These are phyloP conservation scores for Emesis russula DNA, from an alignment of 2,888 invertebrate genomes.

Conservation along the genomic window DNA sequence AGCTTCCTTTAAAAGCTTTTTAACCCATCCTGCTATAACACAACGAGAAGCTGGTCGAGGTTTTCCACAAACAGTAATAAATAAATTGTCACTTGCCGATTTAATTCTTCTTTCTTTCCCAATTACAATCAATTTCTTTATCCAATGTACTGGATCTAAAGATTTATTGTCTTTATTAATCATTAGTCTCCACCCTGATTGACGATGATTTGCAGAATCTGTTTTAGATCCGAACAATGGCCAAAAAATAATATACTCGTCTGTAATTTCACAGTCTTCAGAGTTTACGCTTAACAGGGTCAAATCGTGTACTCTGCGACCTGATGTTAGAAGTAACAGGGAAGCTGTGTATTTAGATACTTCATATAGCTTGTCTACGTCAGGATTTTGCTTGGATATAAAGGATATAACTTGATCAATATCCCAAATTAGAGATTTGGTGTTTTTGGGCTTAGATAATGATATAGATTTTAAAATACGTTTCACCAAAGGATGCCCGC, in stretches of 20 bases:
- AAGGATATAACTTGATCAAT: constrained; percentile 11
- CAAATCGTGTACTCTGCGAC: constrained; percentile 53
- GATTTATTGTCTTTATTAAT: constrained; percentile 27
- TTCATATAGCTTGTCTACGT: constrained; percentile 31
- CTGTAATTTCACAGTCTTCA: background rate
- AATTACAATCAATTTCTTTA: constrained; percentile 31
- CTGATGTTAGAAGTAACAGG: constrained; percentile 44
- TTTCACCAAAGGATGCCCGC: constrained; percentile 25
- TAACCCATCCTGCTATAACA: constrained; percentile 76
- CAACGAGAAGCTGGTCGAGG: constrained; percentile 54
- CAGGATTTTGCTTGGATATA: background rate
- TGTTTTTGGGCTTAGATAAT: background rate
- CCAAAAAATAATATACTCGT: constrained; percentile 41
- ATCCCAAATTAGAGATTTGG: constrained; percentile 8
- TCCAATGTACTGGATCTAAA: constrained; percentile 59
- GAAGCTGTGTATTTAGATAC: constrained; percentile 36
- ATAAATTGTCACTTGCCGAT: constrained; percentile 27
- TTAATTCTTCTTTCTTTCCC: constrained; percentile 1
- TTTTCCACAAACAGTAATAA: constrained; percentile 34
- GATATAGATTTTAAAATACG: background rate
- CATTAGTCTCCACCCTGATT: constrained; percentile 71
- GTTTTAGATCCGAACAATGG: constrained; percentile 72
- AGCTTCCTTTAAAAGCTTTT: constrained; percentile 68
- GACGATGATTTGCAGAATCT: constrained; percentile 60
- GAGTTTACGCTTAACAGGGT: background rate